phyloP scores from a whole-genome alignment of 2,888 invertebrate genomes.

The Aphodius granarius region DNA sequence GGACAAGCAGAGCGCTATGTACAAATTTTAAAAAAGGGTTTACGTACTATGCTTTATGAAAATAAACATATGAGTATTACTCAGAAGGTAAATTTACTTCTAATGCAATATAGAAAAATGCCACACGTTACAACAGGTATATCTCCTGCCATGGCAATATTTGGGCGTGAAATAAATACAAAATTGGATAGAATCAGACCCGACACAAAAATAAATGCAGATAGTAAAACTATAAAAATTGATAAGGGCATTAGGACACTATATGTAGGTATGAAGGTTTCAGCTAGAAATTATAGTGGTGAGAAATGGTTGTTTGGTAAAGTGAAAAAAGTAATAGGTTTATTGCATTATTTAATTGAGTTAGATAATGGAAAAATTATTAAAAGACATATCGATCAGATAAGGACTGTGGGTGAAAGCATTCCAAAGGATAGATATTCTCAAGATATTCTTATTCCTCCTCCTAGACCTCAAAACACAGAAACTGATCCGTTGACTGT shows the following conservation, averaged over 20 bases:
- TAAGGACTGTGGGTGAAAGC: background rate
- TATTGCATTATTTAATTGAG: background rate
- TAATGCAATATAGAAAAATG: constrained; percentile 28
- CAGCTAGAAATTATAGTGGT: background rate
- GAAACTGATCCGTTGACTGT: no score
- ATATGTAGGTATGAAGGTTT: background rate
- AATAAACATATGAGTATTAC: constrained; percentile 13
- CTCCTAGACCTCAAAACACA: no score
- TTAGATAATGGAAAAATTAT: background rate
- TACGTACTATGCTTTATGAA: constrained; percentile 16
- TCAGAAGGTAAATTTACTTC: constrained; percentile 18
- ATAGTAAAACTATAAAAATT: background rate
- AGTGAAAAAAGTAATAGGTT: background rate
- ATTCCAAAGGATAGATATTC: background rate
- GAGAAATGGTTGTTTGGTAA: background rate
- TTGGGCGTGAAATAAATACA: constrained; percentile 7
- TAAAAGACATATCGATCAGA: background rate
- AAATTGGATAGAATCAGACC: background rate
- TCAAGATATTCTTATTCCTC: no score
- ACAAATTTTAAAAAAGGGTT: constrained; percentile 29
- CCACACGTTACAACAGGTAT: constrained; percentile 17
- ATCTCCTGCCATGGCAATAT: constrained; percentile 27
- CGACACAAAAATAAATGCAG: no score
- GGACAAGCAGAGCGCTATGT: constrained; percentile 33
- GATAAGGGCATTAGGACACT: background rate